Evolutionary conservation across 2,113 vertebrate genomes (phyloP), one percentile per base, ranked within the genome.

Genomic region (Pelecanoides urinatrix): DNA sequence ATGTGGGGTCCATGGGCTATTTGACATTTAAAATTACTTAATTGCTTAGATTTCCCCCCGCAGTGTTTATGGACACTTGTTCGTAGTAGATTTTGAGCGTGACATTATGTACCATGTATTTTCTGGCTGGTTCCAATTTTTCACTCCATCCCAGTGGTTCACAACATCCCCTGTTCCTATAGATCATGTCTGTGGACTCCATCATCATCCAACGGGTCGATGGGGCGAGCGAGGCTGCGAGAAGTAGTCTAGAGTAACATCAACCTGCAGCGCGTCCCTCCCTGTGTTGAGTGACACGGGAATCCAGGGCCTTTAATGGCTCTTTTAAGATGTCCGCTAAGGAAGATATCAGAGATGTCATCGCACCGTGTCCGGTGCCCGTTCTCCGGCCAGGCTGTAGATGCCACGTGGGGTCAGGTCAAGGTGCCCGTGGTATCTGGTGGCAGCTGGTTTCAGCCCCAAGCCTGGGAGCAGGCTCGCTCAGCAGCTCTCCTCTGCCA

Each of bases 21-120:
- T 84, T 93, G 95, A 93, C 87, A 44, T 94, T 87, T 72, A 40
- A 40, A 74, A 96, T 90, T 7, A 92, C 91, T 96, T 96, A 92
- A 94, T 90, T 47, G 84, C 96, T 94, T 22, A 6, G 89, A 30
- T 96, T 91, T 94, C 3, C 59, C 67, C 90, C 50, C 73, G n/a
- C 6, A 2, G 23, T 68, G 80, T 83, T 96, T 84, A 63, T 0
- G 68, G 74, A 61, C 81, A 27, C 81, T 96, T 68, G 92, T 59
- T 96, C 49, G 2, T 65, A 15, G 44, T 45, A 25, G 92, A 10
- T 73, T 89, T 29, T 3, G 58, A 7, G 49, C 5, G 65, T 78
- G 93, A 89, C 56, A 34, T 74, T 75, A 32, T 1, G 4, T 8
- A 2, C 63, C 45, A 0, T 0, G 32, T 12, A 17, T 67, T 88